Conservation (phyloP, 2,797 vertebrate genomes). For the Rhadinocentrus ornatus region DNA sequence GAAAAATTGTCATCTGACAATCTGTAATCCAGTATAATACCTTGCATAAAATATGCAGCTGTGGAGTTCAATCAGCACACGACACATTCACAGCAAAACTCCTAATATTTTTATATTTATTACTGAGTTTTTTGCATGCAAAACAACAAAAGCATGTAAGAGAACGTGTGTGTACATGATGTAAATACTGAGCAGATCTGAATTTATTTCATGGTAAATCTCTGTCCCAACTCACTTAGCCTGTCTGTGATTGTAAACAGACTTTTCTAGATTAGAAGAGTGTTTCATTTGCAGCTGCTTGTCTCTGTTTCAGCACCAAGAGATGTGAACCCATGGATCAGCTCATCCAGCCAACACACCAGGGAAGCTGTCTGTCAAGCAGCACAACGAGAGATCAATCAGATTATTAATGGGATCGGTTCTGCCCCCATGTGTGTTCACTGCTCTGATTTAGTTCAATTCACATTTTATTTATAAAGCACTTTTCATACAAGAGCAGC, state of each 20-base stretch:
- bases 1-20: background rate
- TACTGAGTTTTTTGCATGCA: constrained; percentile 43
- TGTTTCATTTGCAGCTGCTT: constrained; percentile 25
- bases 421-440: constrained; percentile 35
- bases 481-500: too few relatives aligned
- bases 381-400: constrained; percentile 7
- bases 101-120: constrained; percentile 2
- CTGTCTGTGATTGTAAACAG: constrained; percentile 6
- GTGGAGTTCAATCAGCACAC: background rate
- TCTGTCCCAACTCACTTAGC: background rate
- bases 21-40: background rate
- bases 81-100: background rate
- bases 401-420: constrained; percentile 29
- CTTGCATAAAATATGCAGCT: background rate
- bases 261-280: constrained; percentile 24
- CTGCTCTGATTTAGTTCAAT: constrained; percentile 1
- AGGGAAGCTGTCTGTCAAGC: background rate
- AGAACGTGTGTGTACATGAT: constrained; percentile 35
- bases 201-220: constrained; percentile 14
- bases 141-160: background rate
- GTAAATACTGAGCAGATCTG: constrained; percentile 46
- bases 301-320: background rate
- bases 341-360: constrained; percentile 19
- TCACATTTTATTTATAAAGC: too few relatives aligned
- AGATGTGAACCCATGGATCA: constrained; percentile 14